Conservation (phyloP, 2,113 vertebrate genomes). For the Chitala chitala region DNA sequence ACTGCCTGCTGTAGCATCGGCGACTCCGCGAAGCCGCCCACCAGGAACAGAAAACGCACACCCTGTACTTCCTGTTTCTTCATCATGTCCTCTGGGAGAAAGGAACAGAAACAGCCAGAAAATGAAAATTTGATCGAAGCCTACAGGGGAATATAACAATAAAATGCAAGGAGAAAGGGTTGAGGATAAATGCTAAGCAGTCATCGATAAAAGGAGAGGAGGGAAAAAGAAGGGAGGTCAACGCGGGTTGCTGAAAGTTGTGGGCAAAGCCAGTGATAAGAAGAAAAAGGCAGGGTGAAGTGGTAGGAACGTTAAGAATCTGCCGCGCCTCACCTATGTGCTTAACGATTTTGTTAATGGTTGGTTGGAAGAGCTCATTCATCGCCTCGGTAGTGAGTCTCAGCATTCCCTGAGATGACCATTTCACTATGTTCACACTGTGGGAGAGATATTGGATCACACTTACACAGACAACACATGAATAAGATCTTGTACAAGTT, state of each 20-base stretch:
- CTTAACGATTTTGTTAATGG: conserved; percentile 77
- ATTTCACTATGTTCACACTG: conserved; percentile 89
- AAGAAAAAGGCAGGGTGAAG: not conserved
- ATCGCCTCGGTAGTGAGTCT: conserved; percentile 84
- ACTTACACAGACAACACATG: not conserved
- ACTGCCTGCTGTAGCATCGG: conserved; percentile 81
- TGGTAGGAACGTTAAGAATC: not conserved
- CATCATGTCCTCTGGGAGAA: conserved; percentile 69
- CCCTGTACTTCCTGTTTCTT: conserved; percentile 73
- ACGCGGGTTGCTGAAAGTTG: not conserved
- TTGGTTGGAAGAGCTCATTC: conserved; percentile 92
- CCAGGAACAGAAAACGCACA: conserved; percentile 88
- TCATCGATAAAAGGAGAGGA: not conserved
- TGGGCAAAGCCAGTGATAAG: no score
- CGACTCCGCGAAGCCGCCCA: conserved; percentile 90
- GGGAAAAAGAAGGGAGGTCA: no score
- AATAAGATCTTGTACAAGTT: no score
- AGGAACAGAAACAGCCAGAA: not conserved
- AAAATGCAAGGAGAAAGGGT: not conserved
- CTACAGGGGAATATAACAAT: not conserved
- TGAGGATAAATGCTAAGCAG: no score
- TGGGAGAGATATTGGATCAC: not conserved
- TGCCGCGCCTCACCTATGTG: conserved; percentile 75
- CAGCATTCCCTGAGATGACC: conserved; percentile 96
- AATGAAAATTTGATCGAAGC: not conserved